Conservation (phyloP, 1,140 invertebrate species). For the Bombus superbus region DNA sequence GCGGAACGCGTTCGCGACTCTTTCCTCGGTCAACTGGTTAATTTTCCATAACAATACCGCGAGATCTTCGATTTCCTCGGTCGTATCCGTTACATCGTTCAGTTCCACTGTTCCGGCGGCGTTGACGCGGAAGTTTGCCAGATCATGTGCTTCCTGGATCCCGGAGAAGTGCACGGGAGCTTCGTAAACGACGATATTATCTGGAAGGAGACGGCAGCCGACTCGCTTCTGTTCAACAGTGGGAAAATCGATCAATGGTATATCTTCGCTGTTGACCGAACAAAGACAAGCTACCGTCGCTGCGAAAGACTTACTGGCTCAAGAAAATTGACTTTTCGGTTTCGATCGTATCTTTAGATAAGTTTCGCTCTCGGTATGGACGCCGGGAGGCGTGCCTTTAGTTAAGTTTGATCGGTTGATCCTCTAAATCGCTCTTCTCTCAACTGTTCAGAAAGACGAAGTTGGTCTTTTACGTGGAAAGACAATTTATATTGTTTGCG, state of each 20-base stretch:
- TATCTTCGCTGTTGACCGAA: slow-evolving; percentile 2
- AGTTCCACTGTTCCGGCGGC: background rate
- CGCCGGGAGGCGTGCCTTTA: background rate
- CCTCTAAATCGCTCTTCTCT: background rate
- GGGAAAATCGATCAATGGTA: background rate
- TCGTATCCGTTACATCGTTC: background rate
- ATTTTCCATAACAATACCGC: background rate
- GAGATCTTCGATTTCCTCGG: background rate
- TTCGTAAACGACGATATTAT: slow-evolving; percentile 22
- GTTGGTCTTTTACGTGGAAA: background rate
- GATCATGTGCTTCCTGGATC: slow-evolving; percentile 7
- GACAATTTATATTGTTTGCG: background rate
- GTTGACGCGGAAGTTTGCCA: slow-evolving; percentile 15
- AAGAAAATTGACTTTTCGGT: slow-evolving; percentile 5
- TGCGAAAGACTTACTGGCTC: background rate
- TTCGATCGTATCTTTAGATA: background rate
- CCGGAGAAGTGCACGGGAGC: background rate
- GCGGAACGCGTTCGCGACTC: no score
- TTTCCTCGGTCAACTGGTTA: background rate
- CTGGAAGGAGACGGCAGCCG: background rate
- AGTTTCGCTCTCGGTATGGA: background rate
- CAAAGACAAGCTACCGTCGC: background rate
- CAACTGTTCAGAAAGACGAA: background rate
- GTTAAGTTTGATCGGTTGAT: background rate
- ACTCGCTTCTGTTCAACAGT: slow-evolving; percentile 2